Conservation (phyloP, 2,797 vertebrate genomes). For the Anas bernieri region DNA sequence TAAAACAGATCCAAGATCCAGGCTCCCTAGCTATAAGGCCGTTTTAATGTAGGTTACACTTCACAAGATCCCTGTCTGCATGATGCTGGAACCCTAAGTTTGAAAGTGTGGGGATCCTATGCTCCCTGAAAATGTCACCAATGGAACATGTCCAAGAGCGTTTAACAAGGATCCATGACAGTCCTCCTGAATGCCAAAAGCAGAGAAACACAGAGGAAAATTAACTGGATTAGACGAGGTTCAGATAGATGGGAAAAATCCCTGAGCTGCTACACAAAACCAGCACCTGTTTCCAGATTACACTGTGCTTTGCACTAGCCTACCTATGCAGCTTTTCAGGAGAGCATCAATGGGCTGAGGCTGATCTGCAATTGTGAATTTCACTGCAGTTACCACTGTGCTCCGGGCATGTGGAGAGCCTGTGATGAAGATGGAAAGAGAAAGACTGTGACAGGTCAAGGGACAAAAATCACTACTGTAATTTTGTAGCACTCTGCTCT, state of each 20-base stretch:
- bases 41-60: neutral
- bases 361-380: conserved; percentile 94
- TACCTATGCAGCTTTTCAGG: conserved; percentile 91
- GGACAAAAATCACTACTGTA: neutral
- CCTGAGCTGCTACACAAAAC: neutral
- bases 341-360: conserved; percentile 88
- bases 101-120: neutral
- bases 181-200: neutral
- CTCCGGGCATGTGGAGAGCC: conserved; percentile 88
- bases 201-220: neutral
- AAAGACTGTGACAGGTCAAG: neutral
- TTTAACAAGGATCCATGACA: neutral
- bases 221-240: neutral
- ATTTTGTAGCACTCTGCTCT: neutral
- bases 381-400: conserved; percentile 90
- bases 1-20: neutral
- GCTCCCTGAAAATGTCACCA: neutral
- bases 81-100: neutral
- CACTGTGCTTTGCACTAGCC: neutral
- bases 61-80: neutral
- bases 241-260: neutral
- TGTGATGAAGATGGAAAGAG: conserved; percentile 29
- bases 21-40: neutral
- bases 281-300: neutral
- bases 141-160: neutral